phyloP scores from a whole-genome alignment of 1,140 invertebrate genomes.

The Galleria mellonella region DNA sequence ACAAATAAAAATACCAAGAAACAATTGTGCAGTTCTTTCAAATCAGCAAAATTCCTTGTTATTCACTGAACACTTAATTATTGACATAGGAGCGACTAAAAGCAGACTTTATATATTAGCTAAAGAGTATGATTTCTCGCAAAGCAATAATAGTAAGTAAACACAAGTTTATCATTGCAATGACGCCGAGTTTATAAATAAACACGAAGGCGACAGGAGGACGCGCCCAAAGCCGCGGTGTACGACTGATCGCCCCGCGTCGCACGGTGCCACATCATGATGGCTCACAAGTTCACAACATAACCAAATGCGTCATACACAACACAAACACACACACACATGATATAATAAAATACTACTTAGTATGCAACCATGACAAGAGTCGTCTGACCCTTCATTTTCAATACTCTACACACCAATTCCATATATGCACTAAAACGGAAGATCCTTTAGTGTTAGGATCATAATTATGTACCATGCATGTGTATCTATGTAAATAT shows the following conservation, averaged over 20 bases:
- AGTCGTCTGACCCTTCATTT: too few relatives aligned
- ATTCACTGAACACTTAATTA: too few relatives aligned
- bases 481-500: too few relatives aligned
- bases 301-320: slow-evolving; percentile 63
- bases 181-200: slow-evolving; percentile 63
- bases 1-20: too few relatives aligned
- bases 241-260: slow-evolving; percentile 38
- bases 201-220: slow-evolving; percentile 51
- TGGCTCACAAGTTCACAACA: slow-evolving; percentile 44
- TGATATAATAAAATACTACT: slow-evolving; percentile 19
- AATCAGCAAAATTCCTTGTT: too few relatives aligned
- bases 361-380: slow-evolving; percentile 19
- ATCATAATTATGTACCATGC: too few relatives aligned
- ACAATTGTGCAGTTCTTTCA: too few relatives aligned
- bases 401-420: too few relatives aligned
- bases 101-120: too few relatives aligned
- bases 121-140: not conserved
- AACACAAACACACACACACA: slow-evolving; percentile 35
- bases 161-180: slow-evolving; percentile 39
- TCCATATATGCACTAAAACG: too few relatives aligned
- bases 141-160: slow-evolving; percentile 20
- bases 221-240: slow-evolving; percentile 43
- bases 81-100: too few relatives aligned
- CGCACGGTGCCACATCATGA: slow-evolving; percentile 44
- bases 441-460: too few relatives aligned